Evolutionary conservation across 2,888 invertebrate genomes (phyloP), one percentile per base, ranked within the genome.

Genomic region (Tachina fera): DNA sequence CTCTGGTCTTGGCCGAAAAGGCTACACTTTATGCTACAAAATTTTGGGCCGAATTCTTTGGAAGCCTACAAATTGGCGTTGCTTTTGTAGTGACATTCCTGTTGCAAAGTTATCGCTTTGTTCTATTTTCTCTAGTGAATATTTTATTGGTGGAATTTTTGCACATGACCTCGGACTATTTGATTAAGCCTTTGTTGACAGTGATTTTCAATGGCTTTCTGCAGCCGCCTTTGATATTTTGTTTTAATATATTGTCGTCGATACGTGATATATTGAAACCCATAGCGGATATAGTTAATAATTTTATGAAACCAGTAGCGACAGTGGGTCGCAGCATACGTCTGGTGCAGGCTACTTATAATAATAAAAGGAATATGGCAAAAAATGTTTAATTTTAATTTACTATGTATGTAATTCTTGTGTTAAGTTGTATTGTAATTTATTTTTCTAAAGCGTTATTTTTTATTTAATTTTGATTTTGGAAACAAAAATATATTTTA

Each of bases 41-140:
- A 88, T 95, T 95, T 89, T 96, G 95, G 95, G 95, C 95, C 0
- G 95, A 95, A 89, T 92, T 95, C 84, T 95, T 95, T 89, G 95
- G 95, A 0, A 93, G 94, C 1, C 89, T 95, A 31, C 95, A 95
- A 88, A 94, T 96, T 70, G 94, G 93, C 43, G 92, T 94, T 10
- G 93, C 95, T 0, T 95, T 95, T 88, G 88, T 95, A 8, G 94
- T 95, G 1, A 93, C 95, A 5, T 95, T 95, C 88, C 88, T 95
- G 51, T 91, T 96, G 45, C 95, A 95, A 89, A 89, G 94, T 0
- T 93, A 95, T 84, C 93, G 94, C 90, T 94, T 95, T 88, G 41
- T 95, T 1, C 90, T 95, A 11, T 94, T 94, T 88, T 94, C 94
- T 71, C 88, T 95, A 41, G 86, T 95, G 6, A 93, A 95, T 65